Conservation (phyloP, 2,797 vertebrate genomes). For the Molossus alvarezi region DNA sequence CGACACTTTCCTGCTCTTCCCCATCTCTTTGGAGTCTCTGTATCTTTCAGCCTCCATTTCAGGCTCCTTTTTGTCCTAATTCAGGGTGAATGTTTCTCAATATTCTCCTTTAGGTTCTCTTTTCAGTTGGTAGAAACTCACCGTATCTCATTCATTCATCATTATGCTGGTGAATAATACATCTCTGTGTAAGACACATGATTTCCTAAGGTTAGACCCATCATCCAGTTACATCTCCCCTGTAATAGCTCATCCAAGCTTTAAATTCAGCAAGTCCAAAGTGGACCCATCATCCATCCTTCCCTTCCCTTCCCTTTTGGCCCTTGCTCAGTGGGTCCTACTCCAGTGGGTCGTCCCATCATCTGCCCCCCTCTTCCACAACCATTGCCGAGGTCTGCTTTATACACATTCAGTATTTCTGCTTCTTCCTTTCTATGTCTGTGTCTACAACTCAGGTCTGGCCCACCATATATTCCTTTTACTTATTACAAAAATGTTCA, state of each 20-base stretch:
- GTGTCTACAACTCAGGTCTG: neutral
- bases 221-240: accelerated
- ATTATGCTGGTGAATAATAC: neutral
- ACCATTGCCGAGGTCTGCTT: no score
- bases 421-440: neutral
- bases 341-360: accelerated
- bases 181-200: neutral
- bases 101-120: neutral
- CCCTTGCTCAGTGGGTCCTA: neutral
- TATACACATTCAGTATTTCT: neutral
- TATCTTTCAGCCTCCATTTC: neutral
- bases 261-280: neutral
- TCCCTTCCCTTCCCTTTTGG: no score
- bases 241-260: neutral
- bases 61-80: neutral
- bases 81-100: neutral
- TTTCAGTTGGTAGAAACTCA: neutral
- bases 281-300: no score
- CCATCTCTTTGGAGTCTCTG: neutral
- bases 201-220: neutral
- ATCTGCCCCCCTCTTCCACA: no score
- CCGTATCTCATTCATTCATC: neutral
- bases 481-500: neutral
- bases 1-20: neutral
- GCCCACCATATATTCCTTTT: no score